phyloP scores from a whole-genome alignment of 2,113 vertebrate species.

The Zosterops borbonicus region DNA sequence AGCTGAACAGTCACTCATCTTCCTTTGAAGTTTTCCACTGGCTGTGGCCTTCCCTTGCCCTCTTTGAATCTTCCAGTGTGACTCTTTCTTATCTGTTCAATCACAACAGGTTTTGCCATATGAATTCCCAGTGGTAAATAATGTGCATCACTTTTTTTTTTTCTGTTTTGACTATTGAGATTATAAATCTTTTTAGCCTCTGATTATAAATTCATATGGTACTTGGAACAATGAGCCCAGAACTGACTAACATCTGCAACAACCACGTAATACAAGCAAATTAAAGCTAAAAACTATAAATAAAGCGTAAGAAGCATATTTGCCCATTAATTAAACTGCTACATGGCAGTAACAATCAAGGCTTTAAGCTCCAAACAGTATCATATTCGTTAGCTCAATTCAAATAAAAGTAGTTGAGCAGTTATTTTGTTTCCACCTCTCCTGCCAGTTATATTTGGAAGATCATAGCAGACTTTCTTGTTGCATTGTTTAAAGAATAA shows the following conservation, averaged over 20 bases:
- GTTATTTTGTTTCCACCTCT: neutral
- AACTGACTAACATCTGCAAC: neutral
- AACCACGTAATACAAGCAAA: neutral
- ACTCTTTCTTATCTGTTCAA: neutral
- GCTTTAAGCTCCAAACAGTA: neutral
- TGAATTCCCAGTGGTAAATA: neutral
- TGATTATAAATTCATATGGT: neutral
- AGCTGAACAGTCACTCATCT: neutral
- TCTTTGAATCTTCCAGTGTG: neutral
- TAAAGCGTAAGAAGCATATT: neutral
- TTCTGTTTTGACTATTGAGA: neutral
- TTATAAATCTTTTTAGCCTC: neutral
- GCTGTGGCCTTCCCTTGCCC: neutral
- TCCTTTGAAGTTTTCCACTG: neutral
- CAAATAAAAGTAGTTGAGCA: neutral
- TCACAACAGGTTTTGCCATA: neutral
- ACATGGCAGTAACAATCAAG: neutral
- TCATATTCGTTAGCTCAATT: neutral
- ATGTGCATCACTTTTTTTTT: neutral
- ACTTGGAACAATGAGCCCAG: accelerated
- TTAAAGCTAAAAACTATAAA: neutral
- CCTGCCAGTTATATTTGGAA: neutral
- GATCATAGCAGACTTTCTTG: neutral
- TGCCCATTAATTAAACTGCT: neutral
- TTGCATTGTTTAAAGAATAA: neutral